These are phyloP conservation scores for Ranitomeya imitator DNA, from an alignment of 2,113 vertebrate species.

Conservation along the genomic window DNA sequence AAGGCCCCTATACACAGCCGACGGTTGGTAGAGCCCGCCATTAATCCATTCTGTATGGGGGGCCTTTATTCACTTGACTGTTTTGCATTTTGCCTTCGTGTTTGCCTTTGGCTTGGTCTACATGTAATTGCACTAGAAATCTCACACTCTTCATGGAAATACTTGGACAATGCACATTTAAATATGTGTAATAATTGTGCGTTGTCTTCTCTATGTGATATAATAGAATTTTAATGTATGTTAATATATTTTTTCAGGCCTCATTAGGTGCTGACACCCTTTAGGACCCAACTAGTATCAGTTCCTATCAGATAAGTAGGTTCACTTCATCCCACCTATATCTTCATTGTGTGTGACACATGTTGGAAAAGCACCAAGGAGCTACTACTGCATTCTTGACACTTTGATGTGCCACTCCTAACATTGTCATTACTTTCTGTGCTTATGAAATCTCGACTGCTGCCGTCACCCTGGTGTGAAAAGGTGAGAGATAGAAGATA, in stretches of 20 bases:
- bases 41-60: too few relatives aligned
- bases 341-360: background rate
- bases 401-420: constrained; percentile 12
- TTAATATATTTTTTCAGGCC: background rate
- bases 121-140: background rate
- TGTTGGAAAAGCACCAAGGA: constrained; percentile 3
- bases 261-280: background rate
- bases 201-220: background rate
- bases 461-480: constrained; percentile 2
- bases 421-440: background rate
- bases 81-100: too few relatives aligned
- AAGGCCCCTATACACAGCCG: too few relatives aligned
- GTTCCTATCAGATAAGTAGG: background rate
- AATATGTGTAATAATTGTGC: background rate
- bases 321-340: background rate
- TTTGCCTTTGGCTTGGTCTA: background rate
- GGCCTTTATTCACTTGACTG: too few relatives aligned
- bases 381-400: background rate
- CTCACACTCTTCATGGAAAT: background rate
- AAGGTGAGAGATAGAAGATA: constrained; percentile 27
- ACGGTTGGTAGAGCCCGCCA: too few relatives aligned
- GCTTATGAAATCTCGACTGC: background rate
- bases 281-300: background rate
- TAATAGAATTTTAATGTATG: background rate
- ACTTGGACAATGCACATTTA: background rate